Percentiles rank a stretch among this genome's conserved stretches.
Conservation (phyloP, 2,113 vertebrate species). For the Pollimyrus isidori region DNA sequence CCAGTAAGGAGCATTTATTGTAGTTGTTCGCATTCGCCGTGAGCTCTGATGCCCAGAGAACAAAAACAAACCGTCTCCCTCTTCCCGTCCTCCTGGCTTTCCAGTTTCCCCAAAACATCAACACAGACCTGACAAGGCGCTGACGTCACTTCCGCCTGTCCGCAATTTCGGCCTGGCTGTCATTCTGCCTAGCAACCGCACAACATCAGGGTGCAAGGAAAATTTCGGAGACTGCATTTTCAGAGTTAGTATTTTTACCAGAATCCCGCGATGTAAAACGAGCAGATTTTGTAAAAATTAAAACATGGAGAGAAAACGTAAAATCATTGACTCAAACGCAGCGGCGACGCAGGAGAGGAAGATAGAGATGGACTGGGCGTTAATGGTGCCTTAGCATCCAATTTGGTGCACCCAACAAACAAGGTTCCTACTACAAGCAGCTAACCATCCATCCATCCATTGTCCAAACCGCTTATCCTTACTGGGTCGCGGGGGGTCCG, state of each 20-base stretch:
- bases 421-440: not conserved
- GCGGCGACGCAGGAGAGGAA: not conserved
- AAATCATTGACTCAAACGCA: not conserved
- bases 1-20: conserved; percentile 5
- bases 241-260: not conserved
- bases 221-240: not conserved
- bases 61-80: conserved; percentile 60
- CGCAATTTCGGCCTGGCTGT: not conserved
- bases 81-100: conserved; percentile 45
- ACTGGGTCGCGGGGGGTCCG: too few relatives aligned
- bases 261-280: not conserved
- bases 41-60: conserved; percentile 34
- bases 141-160: conserved; percentile 58
- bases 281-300: not conserved
- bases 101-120: conserved; percentile 64
- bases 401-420: not conserved
- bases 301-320: not conserved
- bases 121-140: conserved; percentile 53
- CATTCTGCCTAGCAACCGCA: conserved; percentile 27
- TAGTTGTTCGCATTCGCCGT: conserved; percentile 14
- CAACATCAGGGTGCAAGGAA: not conserved
- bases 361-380: not conserved
- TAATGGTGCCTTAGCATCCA: not conserved
- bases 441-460: too few relatives aligned
- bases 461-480: too few relatives aligned